A percentile compares a stretch with the other conserved stretches of the same genome.
Conservation (phyloP, 2,113 vertebrate genomes). For the Turnix velox region DNA sequence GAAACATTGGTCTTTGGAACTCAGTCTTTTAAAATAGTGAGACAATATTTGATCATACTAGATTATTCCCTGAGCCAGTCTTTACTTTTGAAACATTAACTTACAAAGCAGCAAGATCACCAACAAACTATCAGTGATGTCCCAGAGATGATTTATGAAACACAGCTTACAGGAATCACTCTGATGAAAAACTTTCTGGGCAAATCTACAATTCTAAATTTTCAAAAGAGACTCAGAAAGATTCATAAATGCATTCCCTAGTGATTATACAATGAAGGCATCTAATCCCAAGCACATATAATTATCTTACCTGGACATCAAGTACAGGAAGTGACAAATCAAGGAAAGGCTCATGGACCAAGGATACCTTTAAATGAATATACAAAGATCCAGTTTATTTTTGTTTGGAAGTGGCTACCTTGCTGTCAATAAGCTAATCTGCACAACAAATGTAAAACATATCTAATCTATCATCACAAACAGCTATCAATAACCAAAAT, state of each 20-base stretch:
- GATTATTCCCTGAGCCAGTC: not conserved
- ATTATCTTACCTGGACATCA: constrained; percentile 87
- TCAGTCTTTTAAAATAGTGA: not conserved
- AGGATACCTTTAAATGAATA: constrained; percentile 82
- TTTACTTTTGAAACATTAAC: not conserved
- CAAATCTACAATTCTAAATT: not conserved
- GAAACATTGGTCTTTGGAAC: not conserved
- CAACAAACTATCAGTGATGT: not conserved
- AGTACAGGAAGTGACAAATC: constrained; percentile 94
- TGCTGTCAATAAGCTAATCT: not conserved
- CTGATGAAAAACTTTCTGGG: not conserved
- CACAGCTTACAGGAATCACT: not conserved
- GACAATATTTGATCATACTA: not conserved
- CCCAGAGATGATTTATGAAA: not conserved
- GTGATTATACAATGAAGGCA: not conserved
- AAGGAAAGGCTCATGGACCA: constrained; percentile 93
- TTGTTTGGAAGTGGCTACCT: not conserved
- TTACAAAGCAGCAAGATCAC: not conserved
- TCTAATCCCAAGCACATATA: not conserved
- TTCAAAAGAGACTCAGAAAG: not conserved
- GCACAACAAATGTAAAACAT: not conserved
- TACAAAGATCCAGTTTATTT: not conserved
- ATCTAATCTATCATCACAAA: not conserved
- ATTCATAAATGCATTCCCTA: not conserved
- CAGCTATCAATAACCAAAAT: not conserved